phyloP scores from a whole-genome alignment of 2,797 vertebrate genomes.

The Lophius americanus region DNA sequence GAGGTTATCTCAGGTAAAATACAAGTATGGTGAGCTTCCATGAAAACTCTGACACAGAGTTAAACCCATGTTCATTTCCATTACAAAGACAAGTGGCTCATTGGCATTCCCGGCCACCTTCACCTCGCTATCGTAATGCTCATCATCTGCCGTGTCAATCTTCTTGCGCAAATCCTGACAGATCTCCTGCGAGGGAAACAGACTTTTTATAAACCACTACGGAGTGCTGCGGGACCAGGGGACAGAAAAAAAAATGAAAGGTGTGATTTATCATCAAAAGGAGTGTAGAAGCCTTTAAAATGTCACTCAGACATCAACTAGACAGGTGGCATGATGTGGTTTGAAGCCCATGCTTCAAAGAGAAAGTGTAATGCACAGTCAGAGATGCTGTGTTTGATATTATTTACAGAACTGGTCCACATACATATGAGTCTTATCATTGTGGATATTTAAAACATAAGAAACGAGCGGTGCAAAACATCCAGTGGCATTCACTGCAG shows the following conservation, averaged over 20 bases:
- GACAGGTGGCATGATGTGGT: constrained; percentile 44
- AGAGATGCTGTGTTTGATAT: constrained; percentile 13
- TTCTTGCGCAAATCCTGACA: constrained; percentile 74
- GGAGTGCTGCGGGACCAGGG: constrained; percentile 12
- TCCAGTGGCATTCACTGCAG: constrained; percentile 3
- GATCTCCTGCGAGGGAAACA: constrained; percentile 65
- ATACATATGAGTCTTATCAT: constrained; percentile 10
- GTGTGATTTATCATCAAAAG: constrained; percentile 63
- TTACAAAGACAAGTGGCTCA: constrained; percentile 75
- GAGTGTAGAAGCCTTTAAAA: constrained; percentile 56
- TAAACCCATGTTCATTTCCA: constrained; percentile 76
- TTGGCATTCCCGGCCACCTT: constrained; percentile 76
- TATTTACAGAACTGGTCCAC: neutral
- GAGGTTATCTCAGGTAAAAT: constrained; percentile 58
- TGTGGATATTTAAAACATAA: neutral
- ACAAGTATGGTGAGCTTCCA: constrained; percentile 36
- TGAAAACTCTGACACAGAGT: constrained; percentile 54
- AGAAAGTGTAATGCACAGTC: constrained; percentile 23
- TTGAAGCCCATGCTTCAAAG: constrained; percentile 24
- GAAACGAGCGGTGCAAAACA: neutral
- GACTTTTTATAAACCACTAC: constrained; percentile 36
- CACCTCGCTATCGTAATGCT: constrained; percentile 66
- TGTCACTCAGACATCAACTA: constrained; percentile 48
- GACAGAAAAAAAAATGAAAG: constrained; percentile 34
- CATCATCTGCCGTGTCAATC: constrained; percentile 77